Evolutionary conservation across 2,113 vertebrate genomes (phyloP), one percentile per base, ranked within the genome.

Genomic region (Odontesthes bonariensis): DNA sequence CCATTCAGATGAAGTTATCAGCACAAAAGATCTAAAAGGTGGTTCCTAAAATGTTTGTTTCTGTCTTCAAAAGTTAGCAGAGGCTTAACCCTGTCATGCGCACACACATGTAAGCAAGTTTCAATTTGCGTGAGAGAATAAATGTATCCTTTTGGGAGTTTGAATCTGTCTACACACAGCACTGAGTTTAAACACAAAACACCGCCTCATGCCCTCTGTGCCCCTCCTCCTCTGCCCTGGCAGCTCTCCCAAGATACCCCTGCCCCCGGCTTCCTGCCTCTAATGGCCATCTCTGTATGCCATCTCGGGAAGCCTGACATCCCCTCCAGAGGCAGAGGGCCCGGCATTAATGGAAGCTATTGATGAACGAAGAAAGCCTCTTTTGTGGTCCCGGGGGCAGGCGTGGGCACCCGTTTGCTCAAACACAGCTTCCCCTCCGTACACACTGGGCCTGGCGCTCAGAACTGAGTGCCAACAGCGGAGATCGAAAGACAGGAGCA

Each of bases 231-330:
- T 40, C 44, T 56, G 59, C 70, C 84, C 86, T 93, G 92, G 92
- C 91, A 88, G 80, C 66, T 79, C 86, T 91, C 84, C 88, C 90
- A 65, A 82, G 78, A 88, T 89, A 82, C 89, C 85, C 88, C 78
- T 85, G 69, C 89, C 91, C 88, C 85, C 85, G 69, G 92, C 92
- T 94, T 94, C 94, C 92, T 94, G 93, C 90, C 93, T 92, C 90
- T 89, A 90, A 92, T 92, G 92, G 86, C 91, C 86, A 63, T 79
- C 90, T 92, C 92, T 92, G 91, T 92, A 92, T 93, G 91, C 91
- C 93, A 92, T 89, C 92, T 88, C 90, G 85, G 93, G 88, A 92
- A 92, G 92, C 87, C 85, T 90, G 88, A 89, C 92, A 93, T 93
- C 93, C 94, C 92, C 87, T 92, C 83, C 84, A 86, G 86, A 88